Evolutionary conservation across 2,797 vertebrate species (phyloP), one percentile per base, ranked within the genome.

Genomic region (Hemitrygon akajei): DNA sequence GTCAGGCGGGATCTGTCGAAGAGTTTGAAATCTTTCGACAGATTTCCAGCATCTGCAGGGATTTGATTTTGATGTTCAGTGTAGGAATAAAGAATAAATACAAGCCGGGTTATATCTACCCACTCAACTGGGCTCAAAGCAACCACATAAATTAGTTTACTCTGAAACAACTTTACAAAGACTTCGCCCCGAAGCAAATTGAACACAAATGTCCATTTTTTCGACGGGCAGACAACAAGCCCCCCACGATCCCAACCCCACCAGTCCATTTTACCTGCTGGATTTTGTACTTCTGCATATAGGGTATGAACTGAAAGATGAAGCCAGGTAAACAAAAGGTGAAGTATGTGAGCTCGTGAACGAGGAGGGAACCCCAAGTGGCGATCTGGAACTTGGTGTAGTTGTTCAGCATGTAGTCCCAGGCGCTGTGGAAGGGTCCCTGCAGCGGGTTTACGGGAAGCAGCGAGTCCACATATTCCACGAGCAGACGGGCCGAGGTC

Each of bases 371-470:
- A 1, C 99, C 99, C 98, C 98, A 99, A 0, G 98, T 99, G 80
- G 98, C 98, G 11, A 99, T 98, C 97, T 99, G 98, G 95, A 99
- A 99, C 96, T 98, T 99, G 81, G 98, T 99, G 94, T 99, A 99
- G 96, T 98, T 99, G 95, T 98, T 96, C 95, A 99, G 94, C 98
- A 99, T 98, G 95, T 98, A 98, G 94, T 95, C 96, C 99, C 99
- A 99, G 66, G 96, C 98, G 20, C 97, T 97, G 95, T 97, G 98
- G 95, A 99, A 95, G 0, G 98, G 97, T 10, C 97, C 97, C 94
- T 99, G 98, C 69, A 99, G 95, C 1, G 98, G 99, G 95, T 99
- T 99, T 93, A 96, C 96, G 0, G 99, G 99, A 92, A 99, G 94
- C 82, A 97, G 96, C 0, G 98, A 98, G 93, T 99, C 98, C 69